Percentiles rank a stretch among this genome's conserved stretches.
phyloP scores from a whole-genome alignment of 35 echinoderm and acorn worm species.

The Nesometra sesokonis region DNA sequence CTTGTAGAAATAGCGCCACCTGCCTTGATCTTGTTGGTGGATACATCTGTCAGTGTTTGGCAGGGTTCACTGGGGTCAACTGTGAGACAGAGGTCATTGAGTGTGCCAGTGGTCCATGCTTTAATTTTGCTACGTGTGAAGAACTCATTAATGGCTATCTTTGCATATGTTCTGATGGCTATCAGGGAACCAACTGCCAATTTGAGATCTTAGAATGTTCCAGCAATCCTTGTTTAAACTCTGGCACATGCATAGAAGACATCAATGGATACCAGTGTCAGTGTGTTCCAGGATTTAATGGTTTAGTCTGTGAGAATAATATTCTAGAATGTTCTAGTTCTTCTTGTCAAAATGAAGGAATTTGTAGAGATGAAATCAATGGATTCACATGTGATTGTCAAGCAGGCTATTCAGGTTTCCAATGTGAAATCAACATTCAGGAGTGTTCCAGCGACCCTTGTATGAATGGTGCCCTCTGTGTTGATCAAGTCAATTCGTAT shows the following conservation, averaged over 20 bases:
- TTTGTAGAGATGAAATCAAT: not conserved
- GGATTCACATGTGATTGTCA: not conserved
- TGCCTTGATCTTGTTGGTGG: not conserved
- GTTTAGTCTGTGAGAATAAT: no score
- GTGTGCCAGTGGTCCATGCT: not conserved
- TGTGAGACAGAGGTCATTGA: not conserved
- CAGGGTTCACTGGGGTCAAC: not conserved
- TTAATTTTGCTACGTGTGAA: not conserved
- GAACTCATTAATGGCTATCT: not conserved
- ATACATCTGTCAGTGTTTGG: not conserved
- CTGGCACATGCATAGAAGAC: not conserved
- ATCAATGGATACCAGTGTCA: not conserved
- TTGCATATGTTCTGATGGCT: not conserved
- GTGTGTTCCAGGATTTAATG: no score
- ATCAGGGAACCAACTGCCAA: not conserved
- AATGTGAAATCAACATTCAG: not conserved
- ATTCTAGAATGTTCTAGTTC: not conserved
- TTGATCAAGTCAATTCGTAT: not conserved
- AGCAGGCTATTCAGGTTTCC: not conserved
- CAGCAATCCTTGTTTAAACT: not conserved
- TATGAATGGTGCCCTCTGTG: not conserved
- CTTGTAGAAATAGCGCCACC: not conserved
- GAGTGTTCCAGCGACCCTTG: not conserved
- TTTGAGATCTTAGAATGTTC: not conserved
- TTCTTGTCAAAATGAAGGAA: not conserved